Percentiles rank a stretch among this genome's conserved stretches.
phyloP scores from a whole-genome alignment of 1,140 invertebrate genomes.

The Danaus plexippus region DNA sequence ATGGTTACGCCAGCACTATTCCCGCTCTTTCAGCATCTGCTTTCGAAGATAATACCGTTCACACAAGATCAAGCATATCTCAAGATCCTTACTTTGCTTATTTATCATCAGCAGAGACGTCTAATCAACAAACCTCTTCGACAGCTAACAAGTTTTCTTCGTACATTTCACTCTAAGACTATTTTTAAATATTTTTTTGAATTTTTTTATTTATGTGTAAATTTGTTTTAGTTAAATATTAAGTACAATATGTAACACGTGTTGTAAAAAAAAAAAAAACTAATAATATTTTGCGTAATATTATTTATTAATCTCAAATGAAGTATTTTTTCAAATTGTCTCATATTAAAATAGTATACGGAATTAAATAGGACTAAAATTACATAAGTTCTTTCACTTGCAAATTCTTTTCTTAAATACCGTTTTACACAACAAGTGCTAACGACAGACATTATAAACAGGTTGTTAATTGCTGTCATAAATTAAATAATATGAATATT shows the following conservation, averaged over 20 bases:
- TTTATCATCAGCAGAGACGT: constrained; percentile 36
- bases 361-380: no score
- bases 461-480: background rate
- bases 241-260: no score
- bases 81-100: constrained; percentile 57
- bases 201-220: no score
- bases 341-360: no score
- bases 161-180: constrained; percentile 45
- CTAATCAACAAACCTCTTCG: constrained; percentile 31
- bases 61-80: constrained; percentile 30
- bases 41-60: constrained; percentile 46
- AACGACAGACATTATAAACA: background rate
- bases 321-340: no score
- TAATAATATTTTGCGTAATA: no score
- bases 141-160: constrained; percentile 43
- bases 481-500: background rate
- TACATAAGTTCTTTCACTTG: no score
- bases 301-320: no score
- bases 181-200: no score
- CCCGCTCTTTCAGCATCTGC: constrained; percentile 36
- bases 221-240: no score
- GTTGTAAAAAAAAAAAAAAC: no score
- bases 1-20: constrained; percentile 38
- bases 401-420: no score
- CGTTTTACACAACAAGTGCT: constrained; percentile 1